Percentiles rank a stretch among this genome's conserved stretches.
Conservation (phyloP, 1,140 invertebrate genomes). For the Calycopis cecrops region DNA sequence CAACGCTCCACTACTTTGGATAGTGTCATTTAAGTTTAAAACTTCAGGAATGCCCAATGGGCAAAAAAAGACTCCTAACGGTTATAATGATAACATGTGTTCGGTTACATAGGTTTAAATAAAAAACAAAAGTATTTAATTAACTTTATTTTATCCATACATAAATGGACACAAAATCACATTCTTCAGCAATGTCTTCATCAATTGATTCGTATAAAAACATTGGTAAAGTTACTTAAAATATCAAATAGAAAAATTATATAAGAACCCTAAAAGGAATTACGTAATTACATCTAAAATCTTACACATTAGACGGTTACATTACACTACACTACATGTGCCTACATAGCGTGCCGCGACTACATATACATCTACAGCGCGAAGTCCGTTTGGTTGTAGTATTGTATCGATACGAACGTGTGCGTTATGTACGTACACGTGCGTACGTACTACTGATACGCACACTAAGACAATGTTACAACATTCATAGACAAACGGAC, state of each 20-base stretch:
- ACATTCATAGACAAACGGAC: no score
- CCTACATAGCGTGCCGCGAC: constrained; percentile 41
- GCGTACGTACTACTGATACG: no score
- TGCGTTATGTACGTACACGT: no score
- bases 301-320: constrained; percentile 53
- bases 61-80: no score
- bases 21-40: no score
- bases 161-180: constrained; percentile 63
- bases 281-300: constrained; percentile 52
- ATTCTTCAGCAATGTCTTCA: constrained; percentile 62
- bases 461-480: no score
- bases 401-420: no score
- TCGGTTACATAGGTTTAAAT: constrained; percentile 14
- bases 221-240: constrained; percentile 58
- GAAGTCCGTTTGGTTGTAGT: no score
- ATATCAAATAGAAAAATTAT: constrained; percentile 67
- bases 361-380: constrained; percentile 21
- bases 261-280: constrained; percentile 61
- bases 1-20: no score
- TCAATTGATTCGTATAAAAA: constrained; percentile 49
- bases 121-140: constrained; percentile 41
- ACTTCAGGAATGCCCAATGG: no score
- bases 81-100: no score
- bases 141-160: constrained; percentile 65
- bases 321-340: constrained; percentile 51